These are phyloP conservation scores for Bombus superbus DNA, from an alignment of 1,140 invertebrate species.

Conservation along the genomic window DNA sequence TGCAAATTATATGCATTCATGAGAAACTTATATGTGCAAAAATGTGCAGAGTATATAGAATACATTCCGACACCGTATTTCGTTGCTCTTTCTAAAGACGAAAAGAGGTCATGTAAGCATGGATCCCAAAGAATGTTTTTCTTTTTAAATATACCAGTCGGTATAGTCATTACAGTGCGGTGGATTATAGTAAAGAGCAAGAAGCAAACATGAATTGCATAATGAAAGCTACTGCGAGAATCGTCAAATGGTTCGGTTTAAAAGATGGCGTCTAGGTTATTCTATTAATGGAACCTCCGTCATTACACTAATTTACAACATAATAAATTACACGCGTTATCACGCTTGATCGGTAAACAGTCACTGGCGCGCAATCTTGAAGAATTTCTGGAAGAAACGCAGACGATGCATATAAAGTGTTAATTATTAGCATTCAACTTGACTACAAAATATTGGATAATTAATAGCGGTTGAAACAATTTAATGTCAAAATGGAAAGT, in stretches of 20 bases:
- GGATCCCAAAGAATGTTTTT: too few relatives aligned
- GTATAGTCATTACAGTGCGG: neutral
- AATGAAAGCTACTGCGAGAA: neutral
- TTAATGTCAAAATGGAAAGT: neutral
- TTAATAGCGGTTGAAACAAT: neutral
- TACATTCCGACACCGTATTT: too few relatives aligned
- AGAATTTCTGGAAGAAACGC: slow-evolving; percentile 7
- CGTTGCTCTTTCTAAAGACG: too few relatives aligned
- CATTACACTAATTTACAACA: slow-evolving; percentile 23
- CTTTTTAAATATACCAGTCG: too few relatives aligned
- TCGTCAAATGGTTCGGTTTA: neutral
- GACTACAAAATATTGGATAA: neutral
- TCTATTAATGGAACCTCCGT: slow-evolving; percentile 1
- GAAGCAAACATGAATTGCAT: neutral
- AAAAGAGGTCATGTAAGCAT: too few relatives aligned
- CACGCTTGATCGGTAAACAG: neutral
- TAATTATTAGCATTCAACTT: neutral
- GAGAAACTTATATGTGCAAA: neutral
- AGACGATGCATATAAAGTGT: neutral
- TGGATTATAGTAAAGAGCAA: neutral
- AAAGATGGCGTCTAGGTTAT: neutral
- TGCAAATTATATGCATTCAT: neutral
- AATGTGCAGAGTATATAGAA: too few relatives aligned
- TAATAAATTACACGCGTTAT: slow-evolving; percentile 16
- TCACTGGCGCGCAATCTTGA: neutral